These are phyloP conservation scores for Caenorhabditis elegans DNA, from an alignment of 1,140 invertebrate species.

Conservation along the genomic window DNA sequence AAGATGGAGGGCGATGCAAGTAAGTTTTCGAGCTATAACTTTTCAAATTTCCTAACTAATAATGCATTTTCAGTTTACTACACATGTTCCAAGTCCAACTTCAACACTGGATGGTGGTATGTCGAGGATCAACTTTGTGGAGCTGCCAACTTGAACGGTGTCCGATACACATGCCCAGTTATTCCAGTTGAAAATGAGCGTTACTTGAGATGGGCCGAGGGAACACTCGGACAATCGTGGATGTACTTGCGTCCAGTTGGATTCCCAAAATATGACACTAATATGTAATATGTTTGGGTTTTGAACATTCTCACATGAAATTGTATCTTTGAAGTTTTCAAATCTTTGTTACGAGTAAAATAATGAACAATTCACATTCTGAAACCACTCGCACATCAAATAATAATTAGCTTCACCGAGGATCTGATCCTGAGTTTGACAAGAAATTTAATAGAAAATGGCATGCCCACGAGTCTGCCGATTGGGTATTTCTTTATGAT, in stretches of 20 bases:
- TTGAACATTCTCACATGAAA: not conserved
- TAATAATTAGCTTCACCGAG: no score
- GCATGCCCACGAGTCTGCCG: no score
- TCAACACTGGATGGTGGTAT: constrained; percentile 51
- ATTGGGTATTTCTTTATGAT: no score
- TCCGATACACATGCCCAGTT: constrained; percentile 41
- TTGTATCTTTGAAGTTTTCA: not conserved
- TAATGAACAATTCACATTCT: not conserved
- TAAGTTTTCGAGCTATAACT: not conserved
- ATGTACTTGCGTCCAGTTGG: constrained; percentile 28
- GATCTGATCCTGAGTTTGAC: no score
- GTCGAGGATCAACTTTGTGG: constrained; percentile 43
- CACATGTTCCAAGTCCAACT: constrained; percentile 40
- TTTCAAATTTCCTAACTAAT: not conserved
- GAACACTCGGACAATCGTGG: constrained; percentile 16
- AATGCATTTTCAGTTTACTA: constrained; percentile 29
- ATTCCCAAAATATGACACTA: constrained; percentile 21
- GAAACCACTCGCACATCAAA: not conserved
- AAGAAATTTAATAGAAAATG: no score
- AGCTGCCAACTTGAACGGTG: constrained; percentile 48
- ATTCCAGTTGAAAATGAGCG: constrained; percentile 22
- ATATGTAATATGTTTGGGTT: not conserved
- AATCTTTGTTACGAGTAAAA: not conserved
- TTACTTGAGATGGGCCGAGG: constrained; percentile 34
- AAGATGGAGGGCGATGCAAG: not conserved